Conservation (phyloP, 92 coral and sea anemone genomes). For the Porites lobata region DNA sequence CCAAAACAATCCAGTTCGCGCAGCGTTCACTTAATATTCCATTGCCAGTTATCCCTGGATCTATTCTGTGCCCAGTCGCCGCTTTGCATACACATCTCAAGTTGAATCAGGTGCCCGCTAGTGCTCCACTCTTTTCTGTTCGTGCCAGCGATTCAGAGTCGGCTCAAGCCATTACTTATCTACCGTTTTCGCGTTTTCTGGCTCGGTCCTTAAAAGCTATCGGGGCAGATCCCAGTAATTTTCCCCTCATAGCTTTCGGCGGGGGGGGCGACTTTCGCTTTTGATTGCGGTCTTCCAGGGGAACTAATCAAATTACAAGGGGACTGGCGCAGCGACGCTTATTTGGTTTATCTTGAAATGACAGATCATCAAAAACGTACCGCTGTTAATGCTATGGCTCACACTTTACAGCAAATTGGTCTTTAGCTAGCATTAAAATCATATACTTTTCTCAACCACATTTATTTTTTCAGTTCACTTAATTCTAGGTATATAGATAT, state of each 20-base stretch:
- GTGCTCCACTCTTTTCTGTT: no score
- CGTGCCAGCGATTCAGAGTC: neutral
- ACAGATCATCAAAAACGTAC: neutral
- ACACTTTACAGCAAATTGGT: neutral
- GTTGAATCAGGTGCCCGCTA: no score
- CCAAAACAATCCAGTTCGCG: no score
- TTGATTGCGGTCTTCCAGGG: neutral
- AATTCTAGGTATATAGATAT: no score
- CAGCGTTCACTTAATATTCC: no score
- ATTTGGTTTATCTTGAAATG: neutral
- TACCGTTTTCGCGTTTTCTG: neutral
- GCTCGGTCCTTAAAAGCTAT: neutral
- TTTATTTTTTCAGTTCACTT: no score
- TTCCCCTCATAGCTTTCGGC: neutral
- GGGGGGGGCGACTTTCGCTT: constrained; percentile 6
- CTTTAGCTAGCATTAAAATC: neutral
- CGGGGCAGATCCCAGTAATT: neutral
- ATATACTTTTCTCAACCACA: no score
- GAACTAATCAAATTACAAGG: neutral
- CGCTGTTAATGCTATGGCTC: neutral
- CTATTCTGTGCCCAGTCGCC: no score
- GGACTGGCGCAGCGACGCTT: constrained; percentile 3
- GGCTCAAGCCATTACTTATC: neutral
- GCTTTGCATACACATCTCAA: no score
- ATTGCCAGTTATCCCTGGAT: no score